Evolutionary conservation across 1,140 invertebrate species (phyloP).

Genomic region (Trichogramma pretiosum): DNA sequence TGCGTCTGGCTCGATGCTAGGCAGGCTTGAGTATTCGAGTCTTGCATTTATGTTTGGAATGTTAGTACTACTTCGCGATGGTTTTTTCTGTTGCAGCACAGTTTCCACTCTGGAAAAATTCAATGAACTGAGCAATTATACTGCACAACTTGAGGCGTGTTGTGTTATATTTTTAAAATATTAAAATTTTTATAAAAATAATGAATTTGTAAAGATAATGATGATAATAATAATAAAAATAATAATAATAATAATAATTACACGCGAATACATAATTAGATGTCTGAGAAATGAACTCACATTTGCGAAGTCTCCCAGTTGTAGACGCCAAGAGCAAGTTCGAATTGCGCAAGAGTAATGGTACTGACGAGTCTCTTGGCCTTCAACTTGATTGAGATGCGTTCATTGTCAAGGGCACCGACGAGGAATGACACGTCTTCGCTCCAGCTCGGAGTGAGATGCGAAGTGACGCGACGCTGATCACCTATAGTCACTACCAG

Average conservation of each 20-base stretch:
- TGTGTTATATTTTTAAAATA: too few species aligned
- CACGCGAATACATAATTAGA: background rate
- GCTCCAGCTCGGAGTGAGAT: conserved; percentile 39
- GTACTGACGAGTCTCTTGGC: conserved; percentile 47
- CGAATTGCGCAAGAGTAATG: conserved; percentile 45
- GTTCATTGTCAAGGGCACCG: conserved; percentile 42
- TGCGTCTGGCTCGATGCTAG: conserved; percentile 36
- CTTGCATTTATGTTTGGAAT: conserved; percentile 40
- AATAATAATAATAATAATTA: background rate
- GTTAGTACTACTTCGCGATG: conserved; percentile 33
- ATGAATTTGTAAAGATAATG: too few species aligned
- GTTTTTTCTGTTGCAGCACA: conserved; percentile 44
- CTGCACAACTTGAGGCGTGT: too few species aligned
- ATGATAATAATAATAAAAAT: too few species aligned
- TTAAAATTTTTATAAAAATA: too few species aligned
- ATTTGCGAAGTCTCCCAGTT: conserved; percentile 42
- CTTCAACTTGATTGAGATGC: conserved; percentile 43
- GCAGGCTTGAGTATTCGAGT: conserved; percentile 45
- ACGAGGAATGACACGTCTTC: conserved; percentile 49
- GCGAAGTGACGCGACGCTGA: conserved; percentile 40
- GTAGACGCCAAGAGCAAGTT: conserved; percentile 42
- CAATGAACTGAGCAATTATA: too few species aligned
- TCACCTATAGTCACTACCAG: conserved; percentile 43
- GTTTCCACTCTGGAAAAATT: conserved; percentile 40
- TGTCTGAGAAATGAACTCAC: conserved; percentile 39